Base-by-base conservation (phyloP, 2,797 vertebrate species). In the Gouania willdenowi region DNA sequence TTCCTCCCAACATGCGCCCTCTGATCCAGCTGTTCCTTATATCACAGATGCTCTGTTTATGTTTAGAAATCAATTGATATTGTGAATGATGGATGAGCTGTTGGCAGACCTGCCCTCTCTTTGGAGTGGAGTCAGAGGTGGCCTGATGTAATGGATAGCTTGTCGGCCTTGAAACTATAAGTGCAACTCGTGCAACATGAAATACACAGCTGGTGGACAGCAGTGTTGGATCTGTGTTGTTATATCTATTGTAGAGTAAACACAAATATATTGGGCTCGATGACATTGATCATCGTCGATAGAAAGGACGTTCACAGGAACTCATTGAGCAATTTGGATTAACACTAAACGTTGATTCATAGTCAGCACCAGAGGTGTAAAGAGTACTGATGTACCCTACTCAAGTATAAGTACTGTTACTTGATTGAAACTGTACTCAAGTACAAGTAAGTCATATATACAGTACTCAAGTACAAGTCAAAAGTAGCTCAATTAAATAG, bases 31-130 rank as follows among this genome's bases (percentile, higher is more conserved):
- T 87, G 74, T 83, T 87, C 81, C 82, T 82, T 82, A 62, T 86
- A 84, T 73, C 88, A 85, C 73, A 90, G 83, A 88, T 84, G 81
- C 71, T 83, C 83, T 90, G 87, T 89, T 88, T 88, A 78, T 63
- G 86, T 87, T 85, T 83, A 86, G 81, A 82, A 85, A 82, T 87
- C 83, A 79, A 75, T 80, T 69, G 89, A 86, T 90, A 86, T 85
- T 87, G 73, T 5, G 3, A 48, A 81, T 90, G 90, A 92, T 89
- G 79, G 81, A 88, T 86, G 77, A 81, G 80, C 84, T 71, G 52
- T 35, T 84, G 81, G 83, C 80, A 85, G 87, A 82, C 78, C 43
- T 78, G 84, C 82, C 87, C 79, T 53, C 71, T 81, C 86, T 28
- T 41, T 57, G 71, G 67, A 76, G 70, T 20, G 34, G 71, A 87